Evolutionary conservation across 2,888 invertebrate genomes (phyloP), one percentile per base, ranked within the genome.

Genomic region (Belgica antarctica): DNA sequence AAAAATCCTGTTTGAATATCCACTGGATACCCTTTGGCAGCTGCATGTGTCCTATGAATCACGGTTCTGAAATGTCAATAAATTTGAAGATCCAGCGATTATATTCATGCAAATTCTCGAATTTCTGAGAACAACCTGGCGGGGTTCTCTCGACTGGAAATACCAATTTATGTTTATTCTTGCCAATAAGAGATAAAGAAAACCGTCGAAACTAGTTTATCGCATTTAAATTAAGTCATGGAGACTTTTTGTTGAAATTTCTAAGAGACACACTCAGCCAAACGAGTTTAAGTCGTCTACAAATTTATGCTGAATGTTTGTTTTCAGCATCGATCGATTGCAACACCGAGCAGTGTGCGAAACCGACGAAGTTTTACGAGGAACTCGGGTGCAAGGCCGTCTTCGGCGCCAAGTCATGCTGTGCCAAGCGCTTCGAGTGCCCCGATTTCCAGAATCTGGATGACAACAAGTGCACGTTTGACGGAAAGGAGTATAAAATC

Each of bases 401-500:
- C 22, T 36, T 25, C 19, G 59, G 36, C 3, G 15, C 59, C n/a
- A 61, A 61, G 10, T 59, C 59, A 31, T 70, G 70, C 41, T 70
- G 70, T 27, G 59, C 70, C 2, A 61, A 59, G 10, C 36, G 70
- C n/a, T 70, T 61, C n/a, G 70, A 70, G 22, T 70, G 70, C 27
- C 41, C 59, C n/a, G 69, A 69, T 34, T 41, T 47, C 57, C 28
- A 47, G n/a, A 61, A 59, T 15, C 34, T 59, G 4, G 68, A 52
- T 10, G 31, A 47, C 10, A 52, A 66, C n/a, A 36, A 36, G 17
- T 70, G 70, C 12, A 15, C 24, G 12, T 57, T 31, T 17, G 36
- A 31, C 5, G 70, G 61, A 25, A 41, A 1, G 1, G 22, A 31
- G 1, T 69, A 59, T 59, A 22, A 19, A 22, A 41, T 59, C 28